These are phyloP conservation scores for Xenentodon cancila DNA, from an alignment of 2,797 vertebrate species.

Conservation along the genomic window DNA sequence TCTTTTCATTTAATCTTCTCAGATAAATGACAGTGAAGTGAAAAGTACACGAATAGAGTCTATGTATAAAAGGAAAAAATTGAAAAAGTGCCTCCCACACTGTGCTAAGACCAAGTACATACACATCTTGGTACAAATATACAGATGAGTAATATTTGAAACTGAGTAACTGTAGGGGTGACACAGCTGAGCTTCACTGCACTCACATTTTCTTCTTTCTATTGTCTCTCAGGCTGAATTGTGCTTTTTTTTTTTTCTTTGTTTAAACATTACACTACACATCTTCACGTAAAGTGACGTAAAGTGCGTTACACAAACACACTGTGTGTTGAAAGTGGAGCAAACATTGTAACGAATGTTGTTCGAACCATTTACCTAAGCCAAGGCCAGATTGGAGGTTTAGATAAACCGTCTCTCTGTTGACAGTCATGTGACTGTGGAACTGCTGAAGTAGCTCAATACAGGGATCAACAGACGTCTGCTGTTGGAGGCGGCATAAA, in stretches of 20 bases:
- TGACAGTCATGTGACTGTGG: slow-evolving; percentile 17
- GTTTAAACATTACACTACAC: too few species aligned
- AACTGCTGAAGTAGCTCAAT: not conserved
- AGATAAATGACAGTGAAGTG: not conserved
- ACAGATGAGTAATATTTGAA: not conserved
- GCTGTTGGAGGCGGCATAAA: not conserved
- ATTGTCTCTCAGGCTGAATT: not conserved
- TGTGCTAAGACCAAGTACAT: not conserved
- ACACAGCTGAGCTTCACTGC: not conserved
- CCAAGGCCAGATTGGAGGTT: slow-evolving; percentile 38
- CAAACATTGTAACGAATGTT: slow-evolving; percentile 33
- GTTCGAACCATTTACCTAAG: slow-evolving; percentile 24
- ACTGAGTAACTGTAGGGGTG: not conserved
- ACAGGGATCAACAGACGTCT: not conserved
- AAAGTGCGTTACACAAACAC: too few species aligned
- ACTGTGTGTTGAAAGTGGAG: slow-evolving; percentile 33
- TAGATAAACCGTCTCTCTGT: slow-evolving; percentile 23
- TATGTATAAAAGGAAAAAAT: not conserved
- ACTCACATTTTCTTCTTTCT: not conserved
- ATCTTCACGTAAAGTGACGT: too few species aligned
- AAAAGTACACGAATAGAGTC: too few species aligned
- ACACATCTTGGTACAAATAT: too few species aligned
- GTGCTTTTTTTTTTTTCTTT: not conserved
- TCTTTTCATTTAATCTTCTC: too few species aligned
- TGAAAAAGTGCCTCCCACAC: not conserved